Evolutionary conservation across 2,797 vertebrate genomes (phyloP), one percentile per base, ranked within the genome.

Genomic region (Distichodus sexfasciatus): DNA sequence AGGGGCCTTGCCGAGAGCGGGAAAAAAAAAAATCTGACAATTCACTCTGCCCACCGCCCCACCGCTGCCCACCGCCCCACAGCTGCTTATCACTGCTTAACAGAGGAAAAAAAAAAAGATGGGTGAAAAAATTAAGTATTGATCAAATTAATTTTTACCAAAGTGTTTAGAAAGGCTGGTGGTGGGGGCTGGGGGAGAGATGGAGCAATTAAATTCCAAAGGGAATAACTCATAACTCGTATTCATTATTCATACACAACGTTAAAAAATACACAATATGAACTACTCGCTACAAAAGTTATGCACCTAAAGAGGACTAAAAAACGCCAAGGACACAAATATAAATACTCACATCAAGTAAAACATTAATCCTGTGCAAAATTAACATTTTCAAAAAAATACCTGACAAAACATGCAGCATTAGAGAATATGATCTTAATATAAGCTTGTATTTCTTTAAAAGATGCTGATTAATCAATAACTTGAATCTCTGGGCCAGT

Each of bases 121-220:
- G 90, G 93, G n/a, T n/a, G n/a, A 81, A 93, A 91, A 97, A 98
- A 97, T 97, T 98, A 97, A 94, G 94, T 98, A 98, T 98, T 97
- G 96, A 98, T 98, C 95, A 98, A 97, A 98, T 98, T 97, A 97
- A 95, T 92, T 96, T 95, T 95, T 92, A 94, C 92, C 92, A 90
- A 92, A 94, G 90, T 89, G 87, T 93, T 92, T 91, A 93, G 91
- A 86, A 86, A 87, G 57, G 57, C 5, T 55, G 43, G 74, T 59
- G 87, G 88, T 89, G 87, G 88, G 87, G 43, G 74, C 59, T 86
- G 88, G 89, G 87, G 88, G 87, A 86, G 81, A 86, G 93, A 91
- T 85, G 88, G 90, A 92, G 90, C 92, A 93, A 96, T 97, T 94
- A 96, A 93, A 94, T 88, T 90, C 84, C 89, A 85, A 89, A 91